phyloP scores from a whole-genome alignment of 1,140 invertebrate species.

The Leptinotarsa texana region DNA sequence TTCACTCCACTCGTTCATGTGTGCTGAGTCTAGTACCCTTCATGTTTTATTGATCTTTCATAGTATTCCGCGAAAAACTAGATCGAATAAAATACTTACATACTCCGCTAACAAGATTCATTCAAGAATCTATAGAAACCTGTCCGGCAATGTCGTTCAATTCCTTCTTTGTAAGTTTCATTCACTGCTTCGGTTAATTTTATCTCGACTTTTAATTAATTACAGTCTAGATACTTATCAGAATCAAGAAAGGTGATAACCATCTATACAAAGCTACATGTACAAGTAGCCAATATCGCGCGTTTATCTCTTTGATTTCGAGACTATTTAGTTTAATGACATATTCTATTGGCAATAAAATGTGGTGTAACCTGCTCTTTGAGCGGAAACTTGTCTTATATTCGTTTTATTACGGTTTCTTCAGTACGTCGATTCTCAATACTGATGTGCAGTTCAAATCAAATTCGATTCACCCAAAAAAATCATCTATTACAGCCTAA shows the following conservation, averaged over 20 bases:
- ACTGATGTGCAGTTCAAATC: not conserved
- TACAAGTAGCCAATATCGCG: conserved; percentile 7
- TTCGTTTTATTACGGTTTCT: not conserved
- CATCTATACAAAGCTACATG: conserved; percentile 19
- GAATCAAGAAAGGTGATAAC: conserved; percentile 12
- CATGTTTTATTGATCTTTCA: not conserved
- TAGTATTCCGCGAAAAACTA: conserved; percentile 2
- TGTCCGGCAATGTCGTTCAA: conserved; percentile 18
- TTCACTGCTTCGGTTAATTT: conserved; percentile 23
- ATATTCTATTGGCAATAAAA: conserved; percentile 14
- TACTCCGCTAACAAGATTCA: not conserved
- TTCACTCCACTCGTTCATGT: not conserved
- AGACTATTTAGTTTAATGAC: conserved; percentile 24
- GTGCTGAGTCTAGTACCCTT: not conserved
- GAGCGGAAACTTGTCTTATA: not conserved
- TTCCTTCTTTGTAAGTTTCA: conserved; percentile 21
- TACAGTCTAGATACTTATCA: conserved; percentile 24
- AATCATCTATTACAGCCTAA: no score
- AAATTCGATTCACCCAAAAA: not conserved
- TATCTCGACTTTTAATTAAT: conserved; percentile 25
- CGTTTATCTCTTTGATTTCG: conserved; percentile 3
- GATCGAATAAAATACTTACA: not conserved
- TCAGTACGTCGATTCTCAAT: not conserved
- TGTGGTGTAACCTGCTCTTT: conserved; percentile 22
- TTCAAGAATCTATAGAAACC: conserved; percentile 15